Percentiles rank a stretch among this genome's conserved stretches.
Conservation (phyloP, 92 coral and sea anemone species). For the Chrysogorgia sp. region DNA sequence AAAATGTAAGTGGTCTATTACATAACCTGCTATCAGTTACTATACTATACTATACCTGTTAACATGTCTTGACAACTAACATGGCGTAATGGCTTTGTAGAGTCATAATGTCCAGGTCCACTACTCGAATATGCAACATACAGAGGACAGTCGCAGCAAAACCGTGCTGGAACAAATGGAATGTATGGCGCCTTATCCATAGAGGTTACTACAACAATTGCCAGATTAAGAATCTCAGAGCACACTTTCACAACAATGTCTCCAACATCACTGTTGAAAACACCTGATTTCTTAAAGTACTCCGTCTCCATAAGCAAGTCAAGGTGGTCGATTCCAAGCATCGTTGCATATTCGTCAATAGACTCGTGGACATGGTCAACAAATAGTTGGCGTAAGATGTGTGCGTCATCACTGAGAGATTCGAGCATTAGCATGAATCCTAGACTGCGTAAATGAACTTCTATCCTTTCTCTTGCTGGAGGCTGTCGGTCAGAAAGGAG, state of each 20-base stretch:
- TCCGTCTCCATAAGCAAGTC: constrained; percentile 12
- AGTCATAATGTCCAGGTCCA: constrained; percentile 38
- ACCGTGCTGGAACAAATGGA: constrained; percentile 18
- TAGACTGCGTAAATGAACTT: not conserved
- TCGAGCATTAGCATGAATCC: not conserved
- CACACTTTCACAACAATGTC: constrained; percentile 56
- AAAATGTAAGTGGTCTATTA: too few species aligned
- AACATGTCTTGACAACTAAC: not conserved
- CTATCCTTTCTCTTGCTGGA: not conserved
- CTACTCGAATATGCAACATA: constrained; percentile 10
- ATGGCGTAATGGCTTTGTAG: constrained; percentile 3
- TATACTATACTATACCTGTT: not conserved
- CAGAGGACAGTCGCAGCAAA: constrained; percentile 15
- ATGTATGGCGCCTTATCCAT: constrained; percentile 12
- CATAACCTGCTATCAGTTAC: not conserved
- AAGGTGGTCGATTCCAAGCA: constrained; percentile 3
- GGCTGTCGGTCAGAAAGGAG: not conserved
- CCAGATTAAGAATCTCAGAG: constrained; percentile 42
- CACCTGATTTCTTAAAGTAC: constrained; percentile 45
- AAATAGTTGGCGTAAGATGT: constrained; percentile 46
- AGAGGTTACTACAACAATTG: constrained; percentile 31
- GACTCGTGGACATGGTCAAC: constrained; percentile 19
- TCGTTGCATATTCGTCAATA: not conserved
- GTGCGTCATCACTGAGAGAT: constrained; percentile 10
- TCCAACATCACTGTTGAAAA: constrained; percentile 47